These are phyloP conservation scores for Melikaiella ostensackeni DNA, from an alignment of 2,888 invertebrate species.

Conservation along the genomic window DNA sequence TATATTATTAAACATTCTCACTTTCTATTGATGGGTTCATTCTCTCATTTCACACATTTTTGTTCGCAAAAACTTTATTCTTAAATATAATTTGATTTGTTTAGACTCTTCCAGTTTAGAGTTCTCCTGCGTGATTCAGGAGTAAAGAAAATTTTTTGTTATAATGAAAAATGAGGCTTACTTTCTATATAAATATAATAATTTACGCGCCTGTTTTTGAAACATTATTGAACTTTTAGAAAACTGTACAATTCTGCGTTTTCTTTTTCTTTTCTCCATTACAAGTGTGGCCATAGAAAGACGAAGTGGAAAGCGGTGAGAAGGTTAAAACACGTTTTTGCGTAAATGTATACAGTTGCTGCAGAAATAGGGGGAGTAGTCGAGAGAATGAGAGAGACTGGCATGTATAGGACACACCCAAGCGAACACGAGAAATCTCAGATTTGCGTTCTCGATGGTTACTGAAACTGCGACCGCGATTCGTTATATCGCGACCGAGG, in stretches of 20 bases:
- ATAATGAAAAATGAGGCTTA: too few species aligned
- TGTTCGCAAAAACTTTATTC: too few species aligned
- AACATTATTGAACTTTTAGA: background rate
- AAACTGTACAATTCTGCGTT: background rate
- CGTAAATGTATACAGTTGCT: conserved; percentile 26
- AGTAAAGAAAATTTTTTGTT: too few species aligned
- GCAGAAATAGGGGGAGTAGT: conserved; percentile 2
- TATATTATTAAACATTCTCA: too few species aligned
- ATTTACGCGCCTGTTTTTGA: too few species aligned
- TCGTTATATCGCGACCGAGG: conserved; percentile 4
- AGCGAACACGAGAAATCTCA: conserved; percentile 29
- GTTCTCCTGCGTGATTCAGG: too few species aligned
- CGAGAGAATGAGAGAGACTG: conserved; percentile 20
- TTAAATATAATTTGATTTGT: too few species aligned
- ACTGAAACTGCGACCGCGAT: conserved; percentile 31
- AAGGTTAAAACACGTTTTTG: conserved; percentile 36
- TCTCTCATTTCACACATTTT: too few species aligned
- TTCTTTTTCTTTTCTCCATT: background rate
- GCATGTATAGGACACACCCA: conserved; percentile 23
- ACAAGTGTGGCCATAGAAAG: conserved; percentile 5
- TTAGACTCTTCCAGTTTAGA: too few species aligned
- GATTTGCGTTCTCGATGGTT: conserved; percentile 12
- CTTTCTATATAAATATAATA: too few species aligned
- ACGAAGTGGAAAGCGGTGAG: conserved; percentile 31
- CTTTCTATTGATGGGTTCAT: too few species aligned